Conservation (phyloP, 2,797 vertebrate species). For the Pachyuromys duprasi region DNA sequence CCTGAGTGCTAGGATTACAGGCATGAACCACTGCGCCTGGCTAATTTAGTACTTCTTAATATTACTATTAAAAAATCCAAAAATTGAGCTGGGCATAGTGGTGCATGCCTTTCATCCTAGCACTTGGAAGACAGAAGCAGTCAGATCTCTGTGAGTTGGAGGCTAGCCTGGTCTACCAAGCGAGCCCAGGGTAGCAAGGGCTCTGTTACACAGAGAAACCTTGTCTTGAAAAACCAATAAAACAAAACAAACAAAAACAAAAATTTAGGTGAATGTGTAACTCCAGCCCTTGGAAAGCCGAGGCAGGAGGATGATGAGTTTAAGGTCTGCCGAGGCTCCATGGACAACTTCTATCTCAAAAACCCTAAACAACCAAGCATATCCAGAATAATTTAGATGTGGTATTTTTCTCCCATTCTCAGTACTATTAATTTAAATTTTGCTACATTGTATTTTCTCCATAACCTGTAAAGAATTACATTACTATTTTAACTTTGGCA, state of each 20-base stretch:
- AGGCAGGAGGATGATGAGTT: not conserved
- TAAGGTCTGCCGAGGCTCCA: not conserved
- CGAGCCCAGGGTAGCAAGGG: too few relatives aligned
- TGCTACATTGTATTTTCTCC: conserved; percentile 2
- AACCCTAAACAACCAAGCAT: not conserved
- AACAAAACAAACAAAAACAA: too few relatives aligned
- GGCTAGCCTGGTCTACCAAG: too few relatives aligned
- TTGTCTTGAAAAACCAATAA: too few relatives aligned
- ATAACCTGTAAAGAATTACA: not conserved
- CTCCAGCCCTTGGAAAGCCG: too few relatives aligned
- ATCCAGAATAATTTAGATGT: conserved; percentile 17
- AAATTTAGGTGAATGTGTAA: too few relatives aligned
- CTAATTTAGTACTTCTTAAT: not conserved
- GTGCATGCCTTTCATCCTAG: not conserved
- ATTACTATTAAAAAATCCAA: conserved; percentile 53
- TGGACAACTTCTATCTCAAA: not conserved
- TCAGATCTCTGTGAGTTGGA: too few relatives aligned
- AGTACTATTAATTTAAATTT: conserved; percentile 52
- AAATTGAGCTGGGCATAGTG: not conserved
- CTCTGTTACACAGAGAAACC: too few relatives aligned
- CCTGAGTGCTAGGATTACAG: too few relatives aligned
- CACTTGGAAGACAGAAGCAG: not conserved
- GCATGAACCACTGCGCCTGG: too few relatives aligned
- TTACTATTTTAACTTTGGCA: conserved; percentile 24
- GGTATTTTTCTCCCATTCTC: conserved; percentile 30